Percentiles rank a stretch among this genome's conserved stretches.
Evolutionary conservation across 2,113 vertebrate genomes (phyloP).

Genomic region (Pteronura brasiliensis): DNA sequence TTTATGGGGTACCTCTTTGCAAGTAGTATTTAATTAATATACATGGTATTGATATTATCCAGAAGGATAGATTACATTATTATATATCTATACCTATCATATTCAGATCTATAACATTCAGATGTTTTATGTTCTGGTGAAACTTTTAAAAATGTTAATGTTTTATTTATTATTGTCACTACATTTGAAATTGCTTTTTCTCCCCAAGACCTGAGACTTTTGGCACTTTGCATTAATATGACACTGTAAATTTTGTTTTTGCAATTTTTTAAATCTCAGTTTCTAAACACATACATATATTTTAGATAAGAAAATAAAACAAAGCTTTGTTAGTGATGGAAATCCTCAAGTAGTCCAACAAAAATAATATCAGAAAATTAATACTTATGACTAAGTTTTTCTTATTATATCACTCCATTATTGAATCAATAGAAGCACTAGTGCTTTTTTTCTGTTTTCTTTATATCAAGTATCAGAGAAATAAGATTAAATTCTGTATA

Average conservation of each 20-base stretch:
- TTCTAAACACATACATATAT: not conserved
- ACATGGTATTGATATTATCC: not conserved
- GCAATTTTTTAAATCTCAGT: not conserved
- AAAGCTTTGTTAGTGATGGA: not conserved
- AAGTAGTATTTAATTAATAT: not conserved
- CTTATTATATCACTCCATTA: not conserved
- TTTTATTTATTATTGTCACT: not conserved
- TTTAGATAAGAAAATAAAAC: not conserved
- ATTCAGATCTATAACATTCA: not conserved
- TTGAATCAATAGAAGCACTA: not conserved
- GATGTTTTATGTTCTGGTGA: not conserved
- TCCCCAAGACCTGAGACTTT: not conserved
- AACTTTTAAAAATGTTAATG: not conserved
- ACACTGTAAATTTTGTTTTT: not conserved
- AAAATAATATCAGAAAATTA: slow-evolving; percentile 15
- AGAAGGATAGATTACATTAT: not conserved
- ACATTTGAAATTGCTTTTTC: not conserved
- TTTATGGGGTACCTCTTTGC: not conserved
- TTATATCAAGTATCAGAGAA: not conserved
- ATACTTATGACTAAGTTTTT: not conserved
- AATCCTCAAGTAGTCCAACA: not conserved
- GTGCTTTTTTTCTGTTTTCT: not conserved
- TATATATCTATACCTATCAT: not conserved
- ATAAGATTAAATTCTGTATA: not conserved
- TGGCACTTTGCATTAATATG: not conserved